Evolutionary conservation across 92 coral and sea anemone species (phyloP).

Genomic region (Muricea muricata): DNA sequence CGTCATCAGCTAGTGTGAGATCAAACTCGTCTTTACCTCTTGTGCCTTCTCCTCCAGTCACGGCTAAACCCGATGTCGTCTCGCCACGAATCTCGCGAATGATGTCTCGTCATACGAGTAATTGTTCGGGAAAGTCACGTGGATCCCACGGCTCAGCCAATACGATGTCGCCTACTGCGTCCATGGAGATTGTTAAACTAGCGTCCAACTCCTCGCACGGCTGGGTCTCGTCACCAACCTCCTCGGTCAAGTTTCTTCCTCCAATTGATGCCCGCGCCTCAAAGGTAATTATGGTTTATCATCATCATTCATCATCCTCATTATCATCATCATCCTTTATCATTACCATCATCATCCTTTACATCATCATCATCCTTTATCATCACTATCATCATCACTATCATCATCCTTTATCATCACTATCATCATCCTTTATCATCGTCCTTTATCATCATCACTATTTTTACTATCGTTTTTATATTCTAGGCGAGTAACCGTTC

Average conservation of each 20-base stretch:
- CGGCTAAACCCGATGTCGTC: constrained; percentile 16
- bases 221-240: constrained; percentile 52
- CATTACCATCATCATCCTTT: too few relatives aligned
- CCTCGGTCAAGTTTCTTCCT: constrained; percentile 44
- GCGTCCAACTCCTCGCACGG: constrained; percentile 50
- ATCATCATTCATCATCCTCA: too few relatives aligned
- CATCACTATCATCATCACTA: too few relatives aligned
- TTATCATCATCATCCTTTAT: too few relatives aligned
- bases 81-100: constrained; percentile 37
- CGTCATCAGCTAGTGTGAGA: constrained; percentile 14
- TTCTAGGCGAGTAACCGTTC: constrained; percentile 13
- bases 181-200: constrained; percentile 33
- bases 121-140: constrained; percentile 5
- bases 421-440: too few relatives aligned
- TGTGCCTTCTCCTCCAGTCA: constrained; percentile 27
- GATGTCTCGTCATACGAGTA: constrained; percentile 10
- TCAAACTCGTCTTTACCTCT: constrained; percentile 27
- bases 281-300: constrained; percentile 8
- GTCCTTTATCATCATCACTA: too few relatives aligned
- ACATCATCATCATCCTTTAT: too few relatives aligned
- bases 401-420: too few relatives aligned
- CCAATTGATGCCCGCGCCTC: constrained; percentile 50
- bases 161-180: constrained; percentile 45
- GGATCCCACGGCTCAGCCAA: constrained; percentile 4
- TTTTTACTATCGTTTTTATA: too few relatives aligned